Base-by-base conservation (phyloP, 2,797 vertebrate species). In the Sciurus carolinensis region DNA sequence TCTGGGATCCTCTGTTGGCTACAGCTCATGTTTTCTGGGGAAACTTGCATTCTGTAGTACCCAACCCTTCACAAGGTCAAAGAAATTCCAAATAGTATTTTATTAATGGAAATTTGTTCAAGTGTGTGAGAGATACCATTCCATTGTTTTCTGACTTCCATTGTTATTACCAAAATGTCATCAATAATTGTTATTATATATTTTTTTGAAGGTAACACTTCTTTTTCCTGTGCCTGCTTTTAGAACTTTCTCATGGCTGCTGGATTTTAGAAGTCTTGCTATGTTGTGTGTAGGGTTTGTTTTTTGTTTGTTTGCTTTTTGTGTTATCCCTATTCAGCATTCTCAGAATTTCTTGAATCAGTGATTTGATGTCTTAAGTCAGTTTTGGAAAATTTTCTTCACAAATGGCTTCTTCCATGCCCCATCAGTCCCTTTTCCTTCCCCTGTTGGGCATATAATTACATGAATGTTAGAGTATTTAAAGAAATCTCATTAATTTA, bases 211-310 rank as follows among this genome's bases (percentile, higher is more conserved):
- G 42, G 26, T 42, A 87, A 80, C 42, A 33, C 9, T 76, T 62
- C 13, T 79, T 71, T 88, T 91, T 39, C n/a, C 30, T 79, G 28
- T 86, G 42, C 36, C 26, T 85, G 3, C 54, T 93, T 95, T 73
- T 30, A 66, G 79, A 93, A 52, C 2, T n/a, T 94, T 80, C 1
- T 95, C 15, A 62, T 79, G 66, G 20, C 44, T 18, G 3, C 12
- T 90, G 44, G 8, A 80, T 50, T 96, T 95, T 80, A 67, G 39
- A 96, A 77, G 59, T 77, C 88, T 82, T 85, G 33, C 26, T 71
- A 13, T 67, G 24, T 86, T 73, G 30, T 59, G 1, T 71, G 20
- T 81, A 72, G 18, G 50, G 11, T 57, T 82, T 71, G 12, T 59
- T 94, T 39, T 79, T 47, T 69, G 67, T 83, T 90, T 87, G 20